phyloP scores from a whole-genome alignment of 2,888 invertebrate genomes.

The Ischnura elegans region DNA sequence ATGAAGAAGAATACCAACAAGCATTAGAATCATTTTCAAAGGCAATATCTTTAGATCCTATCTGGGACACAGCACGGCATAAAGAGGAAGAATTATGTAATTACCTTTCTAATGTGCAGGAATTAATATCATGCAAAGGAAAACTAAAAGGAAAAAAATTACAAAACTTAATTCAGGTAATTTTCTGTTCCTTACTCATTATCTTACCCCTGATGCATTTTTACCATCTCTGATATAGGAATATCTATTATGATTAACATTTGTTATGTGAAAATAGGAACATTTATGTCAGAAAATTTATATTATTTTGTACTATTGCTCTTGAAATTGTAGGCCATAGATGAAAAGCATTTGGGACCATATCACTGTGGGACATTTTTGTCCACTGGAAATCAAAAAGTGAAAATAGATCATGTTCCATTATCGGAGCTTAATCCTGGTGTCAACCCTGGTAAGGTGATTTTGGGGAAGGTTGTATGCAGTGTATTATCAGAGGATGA shows the following conservation, averaged over 20 bases:
- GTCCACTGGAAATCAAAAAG: conserved; percentile 78
- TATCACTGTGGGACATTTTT: conserved; percentile 82
- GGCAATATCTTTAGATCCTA: conserved; percentile 86
- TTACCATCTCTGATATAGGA: background rate
- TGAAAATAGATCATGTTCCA: conserved; percentile 79
- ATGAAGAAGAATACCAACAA: conserved; percentile 87
- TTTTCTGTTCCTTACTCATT: background rate
- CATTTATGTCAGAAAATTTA: conserved; percentile 35
- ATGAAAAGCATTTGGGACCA: conserved; percentile 85
- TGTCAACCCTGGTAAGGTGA: conserved; percentile 83
- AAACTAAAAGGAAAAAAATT: conserved; percentile 87
- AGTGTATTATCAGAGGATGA: conserved; percentile 87
- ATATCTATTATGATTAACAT: conserved; percentile 55
- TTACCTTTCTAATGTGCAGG: conserved; percentile 84
- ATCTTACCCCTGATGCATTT: too few species aligned
- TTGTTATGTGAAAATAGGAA: too few species aligned
- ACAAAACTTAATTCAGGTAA: conserved; percentile 84
- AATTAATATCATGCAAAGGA: conserved; percentile 84
- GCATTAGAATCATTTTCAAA: conserved; percentile 85
- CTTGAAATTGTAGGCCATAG: conserved; percentile 80
- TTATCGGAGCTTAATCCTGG: conserved; percentile 83
- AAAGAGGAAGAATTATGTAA: conserved; percentile 83
- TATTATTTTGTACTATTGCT: background rate
- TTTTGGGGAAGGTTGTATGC: conserved; percentile 90
- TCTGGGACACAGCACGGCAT: conserved; percentile 85